Conservation (phyloP, 2,797 vertebrate genomes). For the Phoxinus dragarum region DNA sequence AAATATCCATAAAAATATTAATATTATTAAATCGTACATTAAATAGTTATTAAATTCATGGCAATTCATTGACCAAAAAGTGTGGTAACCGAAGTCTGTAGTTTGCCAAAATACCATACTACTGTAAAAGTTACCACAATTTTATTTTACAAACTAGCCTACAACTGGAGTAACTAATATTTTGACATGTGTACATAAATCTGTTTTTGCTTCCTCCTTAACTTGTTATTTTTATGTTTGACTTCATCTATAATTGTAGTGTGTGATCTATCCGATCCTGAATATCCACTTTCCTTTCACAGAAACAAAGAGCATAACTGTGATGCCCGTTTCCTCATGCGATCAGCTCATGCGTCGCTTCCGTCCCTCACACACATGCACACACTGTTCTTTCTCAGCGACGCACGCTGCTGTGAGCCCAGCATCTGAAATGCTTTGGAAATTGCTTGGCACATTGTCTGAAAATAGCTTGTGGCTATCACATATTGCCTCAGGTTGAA, state of each 20-base stretch:
- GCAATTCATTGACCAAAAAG: background rate
- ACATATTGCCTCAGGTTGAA: conserved; percentile 52
- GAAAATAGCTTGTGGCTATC: conserved; percentile 52
- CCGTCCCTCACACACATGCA: background rate
- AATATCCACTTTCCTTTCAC: conserved; percentile 4
- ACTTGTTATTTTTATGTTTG: background rate
- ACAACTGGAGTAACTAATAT: background rate
- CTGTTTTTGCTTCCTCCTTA: background rate
- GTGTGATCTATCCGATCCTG: background rate
- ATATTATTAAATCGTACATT: background rate
- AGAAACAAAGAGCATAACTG: conserved; percentile 34
- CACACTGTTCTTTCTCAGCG: background rate
- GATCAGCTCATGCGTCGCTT: background rate
- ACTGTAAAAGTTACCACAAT: background rate
- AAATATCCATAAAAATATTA: background rate
- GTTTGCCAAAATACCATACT: background rate
- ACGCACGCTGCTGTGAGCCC: background rate
- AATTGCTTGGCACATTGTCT: conserved; percentile 51
- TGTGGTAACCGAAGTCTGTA: background rate
- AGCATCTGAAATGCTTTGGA: conserved; percentile 44
- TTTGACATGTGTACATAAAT: no score
- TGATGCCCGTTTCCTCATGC: conserved; percentile 5
- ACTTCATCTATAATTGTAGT: background rate
- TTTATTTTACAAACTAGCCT: background rate
- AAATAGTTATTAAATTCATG: background rate